These are phyloP conservation scores for Anoplophora glabripennis DNA, from an alignment of 1,140 invertebrate species.

Conservation along the genomic window DNA sequence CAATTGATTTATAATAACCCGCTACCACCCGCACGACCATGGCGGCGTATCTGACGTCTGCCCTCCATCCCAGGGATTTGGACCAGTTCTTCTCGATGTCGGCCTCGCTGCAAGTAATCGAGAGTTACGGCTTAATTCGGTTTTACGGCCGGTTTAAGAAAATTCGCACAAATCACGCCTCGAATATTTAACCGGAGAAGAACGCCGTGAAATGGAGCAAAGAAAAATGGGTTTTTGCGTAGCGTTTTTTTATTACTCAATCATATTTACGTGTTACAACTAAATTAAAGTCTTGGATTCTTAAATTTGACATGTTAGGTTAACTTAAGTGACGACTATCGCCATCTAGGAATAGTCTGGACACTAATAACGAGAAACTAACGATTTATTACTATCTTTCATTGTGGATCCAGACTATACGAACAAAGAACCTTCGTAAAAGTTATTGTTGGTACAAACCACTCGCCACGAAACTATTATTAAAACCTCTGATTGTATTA, in stretches of 20 bases:
- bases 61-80: slow-evolving; percentile 46
- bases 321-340: too few relatives aligned
- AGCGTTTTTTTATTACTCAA: too few relatives aligned
- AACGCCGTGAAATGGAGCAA: neutral
- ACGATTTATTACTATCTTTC: too few relatives aligned
- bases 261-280: too few relatives aligned
- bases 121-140: slow-evolving; percentile 10
- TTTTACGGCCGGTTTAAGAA: neutral
- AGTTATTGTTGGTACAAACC: neutral
- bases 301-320: too few relatives aligned
- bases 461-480: neutral
- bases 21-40: slow-evolving; percentile 49
- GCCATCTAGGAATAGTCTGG: too few relatives aligned
- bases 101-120: slow-evolving; percentile 47
- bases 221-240: too few relatives aligned
- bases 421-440: too few relatives aligned
- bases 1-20: slow-evolving; percentile 45
- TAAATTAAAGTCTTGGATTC: too few relatives aligned
- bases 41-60: slow-evolving; percentile 51
- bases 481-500: neutral
- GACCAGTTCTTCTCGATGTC: slow-evolving; percentile 54
- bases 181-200: too few relatives aligned
- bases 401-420: too few relatives aligned
- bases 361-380: too few relatives aligned
- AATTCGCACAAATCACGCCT: neutral